Evolutionary conservation across 2,888 invertebrate species (phyloP), one percentile per base, ranked within the genome.

Genomic region (Ceraclea dissimilis): DNA sequence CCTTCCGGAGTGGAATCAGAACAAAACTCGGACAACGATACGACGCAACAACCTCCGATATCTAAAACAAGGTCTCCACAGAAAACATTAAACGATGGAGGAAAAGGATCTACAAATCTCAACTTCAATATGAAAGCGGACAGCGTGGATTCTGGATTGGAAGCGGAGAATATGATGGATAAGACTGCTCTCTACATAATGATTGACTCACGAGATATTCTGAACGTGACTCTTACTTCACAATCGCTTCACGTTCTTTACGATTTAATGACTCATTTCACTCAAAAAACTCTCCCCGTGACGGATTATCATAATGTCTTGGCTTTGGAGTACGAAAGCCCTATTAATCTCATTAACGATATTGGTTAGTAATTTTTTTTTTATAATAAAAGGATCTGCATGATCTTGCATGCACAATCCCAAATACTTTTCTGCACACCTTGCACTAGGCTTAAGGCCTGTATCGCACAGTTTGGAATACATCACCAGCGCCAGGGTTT

Each of bases 181-280:
- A 71, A 71, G 10, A 63, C 71, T 48, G 85, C 88, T 49, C 82
- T 83, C 0, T 88, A 88, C 68, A 65, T 90, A 6, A 73, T 87
- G 51, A 66, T 90, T 2, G 84, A 86, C 61, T 82, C 86, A 0
- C 78, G 82, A 51, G 84, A 87, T 60, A 73, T 77, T 47, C 72
- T 90, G 2, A 82, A 86, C 63, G 64, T 88, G 1, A 86, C 86
- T 0, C 66, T 90, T 22, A 86, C 88, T 0, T 85, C 87, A 2
- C 80, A 72, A 66, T 81, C 73, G 26, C 79, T 89, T 4, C 74
- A 81, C 53, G 79, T 82, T 2, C 65, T 85, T 46, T 73, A 77
- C 33, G 74, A 76, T 47, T 65, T 78, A 6, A 59, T 70, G 11
- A 66, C 67, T 17, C 69, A 71, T 6, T 74, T 74, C 58, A 67